These are phyloP conservation scores for Psilanteris sp. DNA, from an alignment of 1,140 invertebrate species.

Conservation along the genomic window DNA sequence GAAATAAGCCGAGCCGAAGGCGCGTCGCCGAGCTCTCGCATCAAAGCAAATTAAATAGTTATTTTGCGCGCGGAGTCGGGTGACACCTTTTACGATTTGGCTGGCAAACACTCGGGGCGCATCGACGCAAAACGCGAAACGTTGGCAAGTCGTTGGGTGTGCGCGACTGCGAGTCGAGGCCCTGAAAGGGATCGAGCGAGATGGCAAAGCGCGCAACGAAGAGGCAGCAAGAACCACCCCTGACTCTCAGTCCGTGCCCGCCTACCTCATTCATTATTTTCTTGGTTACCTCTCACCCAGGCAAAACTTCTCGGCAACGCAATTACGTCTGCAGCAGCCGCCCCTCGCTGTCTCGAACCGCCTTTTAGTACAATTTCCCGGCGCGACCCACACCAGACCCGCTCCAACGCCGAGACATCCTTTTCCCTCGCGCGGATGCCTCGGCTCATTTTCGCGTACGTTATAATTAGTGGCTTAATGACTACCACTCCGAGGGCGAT, in stretches of 20 bases:
- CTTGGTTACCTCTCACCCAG: conserved; percentile 78
- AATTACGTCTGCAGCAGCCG: conserved; percentile 73
- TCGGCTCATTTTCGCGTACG: conserved; percentile 76
- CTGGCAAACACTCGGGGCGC: conserved; percentile 30
- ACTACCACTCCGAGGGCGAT: conserved; percentile 75
- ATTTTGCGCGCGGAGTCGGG: conserved; percentile 42
- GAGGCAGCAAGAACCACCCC: conserved; percentile 28
- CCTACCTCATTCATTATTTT: conserved; percentile 78
- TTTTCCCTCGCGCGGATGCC: conserved; percentile 64
- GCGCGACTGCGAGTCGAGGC: background rate
- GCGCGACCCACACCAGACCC: conserved; percentile 2
- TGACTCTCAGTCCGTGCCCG: conserved; percentile 20
- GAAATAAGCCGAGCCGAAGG: conserved; percentile 46
- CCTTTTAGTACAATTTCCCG: conserved; percentile 68
- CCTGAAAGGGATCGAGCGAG: background rate
- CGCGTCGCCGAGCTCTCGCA: conserved; percentile 51
- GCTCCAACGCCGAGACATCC: conserved; percentile 29
- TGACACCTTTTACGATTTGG: conserved; percentile 36
- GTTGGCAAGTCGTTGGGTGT: conserved; percentile 6
- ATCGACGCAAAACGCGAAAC: conserved; percentile 27
- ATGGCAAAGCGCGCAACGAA: no score
- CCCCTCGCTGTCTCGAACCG: conserved; percentile 50
- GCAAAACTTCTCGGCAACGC: conserved; percentile 79
- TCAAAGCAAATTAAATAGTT: conserved; percentile 52
- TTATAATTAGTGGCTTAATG: conserved; percentile 81